phyloP scores from a whole-genome alignment of 2,113 vertebrate genomes.

The Zosterops hypoxanthus region DNA sequence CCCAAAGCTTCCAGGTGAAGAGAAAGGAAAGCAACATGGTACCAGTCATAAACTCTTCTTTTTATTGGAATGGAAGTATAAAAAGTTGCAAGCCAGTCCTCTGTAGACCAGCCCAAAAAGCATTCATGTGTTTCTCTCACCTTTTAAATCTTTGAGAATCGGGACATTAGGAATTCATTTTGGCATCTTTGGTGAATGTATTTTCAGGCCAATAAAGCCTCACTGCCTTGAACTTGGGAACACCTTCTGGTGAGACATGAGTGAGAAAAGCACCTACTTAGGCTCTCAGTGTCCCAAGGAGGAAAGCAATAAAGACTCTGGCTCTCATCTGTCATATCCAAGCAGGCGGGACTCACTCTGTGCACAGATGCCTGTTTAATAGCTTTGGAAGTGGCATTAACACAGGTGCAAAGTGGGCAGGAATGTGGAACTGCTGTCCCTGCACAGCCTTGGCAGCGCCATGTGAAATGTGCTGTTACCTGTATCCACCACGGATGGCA shows the following conservation, averaged over 20 bases:
- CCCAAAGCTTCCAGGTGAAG: neutral
- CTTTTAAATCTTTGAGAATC: neutral
- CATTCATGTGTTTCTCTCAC: neutral
- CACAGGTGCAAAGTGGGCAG: constrained; percentile 17
- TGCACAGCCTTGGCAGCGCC: neutral
- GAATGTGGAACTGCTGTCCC: neutral
- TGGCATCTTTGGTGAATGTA: neutral
- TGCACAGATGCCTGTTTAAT: constrained; percentile 30
- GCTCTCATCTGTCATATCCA: neutral
- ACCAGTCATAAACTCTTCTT: neutral
- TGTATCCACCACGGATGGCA: neutral
- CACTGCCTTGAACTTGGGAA: neutral
- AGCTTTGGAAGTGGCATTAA: constrained; percentile 23
- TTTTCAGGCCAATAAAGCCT: neutral
- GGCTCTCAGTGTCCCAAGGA: neutral
- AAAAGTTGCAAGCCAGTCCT: neutral
- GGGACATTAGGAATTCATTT: neutral
- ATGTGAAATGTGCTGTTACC: neutral
- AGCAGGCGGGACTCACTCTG: neutral
- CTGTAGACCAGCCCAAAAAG: neutral
- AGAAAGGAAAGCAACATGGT: neutral
- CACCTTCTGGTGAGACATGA: neutral
- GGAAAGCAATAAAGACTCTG: neutral
- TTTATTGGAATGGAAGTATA: neutral
- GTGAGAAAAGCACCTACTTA: neutral